phyloP scores from a whole-genome alignment of 2,888 invertebrate species.

The Acleris laterana region DNA sequence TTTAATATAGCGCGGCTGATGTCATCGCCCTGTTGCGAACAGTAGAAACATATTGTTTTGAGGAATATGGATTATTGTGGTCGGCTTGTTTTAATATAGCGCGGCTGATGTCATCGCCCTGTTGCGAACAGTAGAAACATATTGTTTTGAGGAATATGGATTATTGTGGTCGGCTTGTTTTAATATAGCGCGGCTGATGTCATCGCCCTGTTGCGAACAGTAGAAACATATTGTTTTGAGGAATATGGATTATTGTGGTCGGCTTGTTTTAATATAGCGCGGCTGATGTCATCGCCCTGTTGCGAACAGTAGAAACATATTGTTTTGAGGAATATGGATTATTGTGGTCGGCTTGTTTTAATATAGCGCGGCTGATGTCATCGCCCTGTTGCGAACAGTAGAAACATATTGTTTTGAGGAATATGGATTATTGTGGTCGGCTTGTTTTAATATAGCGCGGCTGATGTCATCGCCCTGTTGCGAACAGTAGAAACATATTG shows the following conservation, averaged over 20 bases:
- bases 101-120: slow-evolving; percentile 72
- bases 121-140: slow-evolving; percentile 59
- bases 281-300: slow-evolving; percentile 75
- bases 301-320: slow-evolving; percentile 56
- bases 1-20: slow-evolving; percentile 64
- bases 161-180: slow-evolving; percentile 1
- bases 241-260: slow-evolving; percentile 18
- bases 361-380: slow-evolving; percentile 75
- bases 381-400: slow-evolving; percentile 65
- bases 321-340: slow-evolving; percentile 44
- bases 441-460: slow-evolving; percentile 50
- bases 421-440: slow-evolving; percentile 13
- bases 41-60: slow-evolving; percentile 50
- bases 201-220: slow-evolving; percentile 69
- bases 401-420: slow-evolving; percentile 50
- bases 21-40: slow-evolving; percentile 73
- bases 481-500: slow-evolving; percentile 53
- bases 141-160: slow-evolving; percentile 46
- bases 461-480: slow-evolving; percentile 77
- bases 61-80: slow-evolving; percentile 22
- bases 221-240: slow-evolving; percentile 50
- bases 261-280: slow-evolving; percentile 49
- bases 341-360: background rate
- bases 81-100: slow-evolving; percentile 47
- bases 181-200: slow-evolving; percentile 70